These are phyloP conservation scores for Ictalurus furcatus DNA, from an alignment of 2,113 vertebrate species.

Conservation along the genomic window DNA sequence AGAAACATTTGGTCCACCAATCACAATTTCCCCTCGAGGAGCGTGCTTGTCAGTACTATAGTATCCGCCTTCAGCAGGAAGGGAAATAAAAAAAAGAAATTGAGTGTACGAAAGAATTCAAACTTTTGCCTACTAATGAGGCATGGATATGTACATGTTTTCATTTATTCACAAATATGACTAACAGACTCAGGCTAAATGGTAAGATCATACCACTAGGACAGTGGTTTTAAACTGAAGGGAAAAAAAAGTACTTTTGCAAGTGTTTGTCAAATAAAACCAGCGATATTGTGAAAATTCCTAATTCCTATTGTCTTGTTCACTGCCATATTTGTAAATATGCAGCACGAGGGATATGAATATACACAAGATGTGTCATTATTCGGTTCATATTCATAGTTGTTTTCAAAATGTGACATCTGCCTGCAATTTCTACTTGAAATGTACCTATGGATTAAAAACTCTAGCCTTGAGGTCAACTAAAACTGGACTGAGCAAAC, in stretches of 20 bases:
- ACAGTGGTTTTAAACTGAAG: neutral
- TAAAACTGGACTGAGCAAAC: neutral
- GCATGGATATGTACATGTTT: neutral
- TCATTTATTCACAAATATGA: neutral
- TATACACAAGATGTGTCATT: neutral
- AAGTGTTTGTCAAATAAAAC: neutral
- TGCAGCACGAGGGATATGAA: neutral
- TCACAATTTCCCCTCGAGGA: conserved; percentile 91
- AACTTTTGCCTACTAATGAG: neutral
- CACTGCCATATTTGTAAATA: neutral
- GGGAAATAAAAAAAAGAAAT: neutral
- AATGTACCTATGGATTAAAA: neutral
- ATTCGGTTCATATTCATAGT: neutral
- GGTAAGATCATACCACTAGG: neutral
- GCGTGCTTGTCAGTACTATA: conserved; percentile 89
- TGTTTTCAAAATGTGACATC: neutral
- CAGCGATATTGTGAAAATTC: neutral
- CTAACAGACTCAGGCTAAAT: neutral
- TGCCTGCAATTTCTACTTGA: neutral
- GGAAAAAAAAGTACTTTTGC: neutral
- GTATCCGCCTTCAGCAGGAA: conserved; percentile 81
- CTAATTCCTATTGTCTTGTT: neutral
- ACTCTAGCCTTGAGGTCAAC: neutral
- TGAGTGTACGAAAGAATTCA: neutral
- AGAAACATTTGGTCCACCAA: conserved; percentile 91